A percentile compares a stretch with the other conserved stretches of the same genome.
Conservation (phyloP, 2,113 vertebrate species). For the Eulacestoma nigropectus region DNA sequence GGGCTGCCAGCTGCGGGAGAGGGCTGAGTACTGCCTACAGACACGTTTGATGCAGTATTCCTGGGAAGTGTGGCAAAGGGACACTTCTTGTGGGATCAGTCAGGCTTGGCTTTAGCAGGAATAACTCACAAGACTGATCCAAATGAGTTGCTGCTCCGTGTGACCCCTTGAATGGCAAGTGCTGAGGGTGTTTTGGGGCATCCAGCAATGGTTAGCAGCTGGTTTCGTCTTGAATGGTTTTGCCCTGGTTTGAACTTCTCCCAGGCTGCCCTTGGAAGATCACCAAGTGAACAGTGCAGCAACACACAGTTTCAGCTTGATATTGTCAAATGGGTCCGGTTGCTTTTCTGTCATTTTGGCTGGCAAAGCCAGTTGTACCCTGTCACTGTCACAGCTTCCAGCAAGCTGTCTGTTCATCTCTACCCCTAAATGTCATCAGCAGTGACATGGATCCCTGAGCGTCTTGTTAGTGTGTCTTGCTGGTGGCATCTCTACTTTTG, state of each 20-base stretch:
- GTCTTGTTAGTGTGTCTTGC: slow-evolving; percentile 29
- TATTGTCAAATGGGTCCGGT: background rate
- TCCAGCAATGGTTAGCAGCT: background rate
- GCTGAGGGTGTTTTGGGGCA: background rate
- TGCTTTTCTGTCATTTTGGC: background rate
- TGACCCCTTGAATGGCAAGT: background rate
- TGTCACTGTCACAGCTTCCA: background rate
- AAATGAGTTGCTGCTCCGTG: background rate
- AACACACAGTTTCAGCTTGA: background rate
- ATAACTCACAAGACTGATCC: background rate
- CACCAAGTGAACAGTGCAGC: background rate
- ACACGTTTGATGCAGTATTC: background rate
- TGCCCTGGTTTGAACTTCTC: background rate
- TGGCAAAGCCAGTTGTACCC: background rate
- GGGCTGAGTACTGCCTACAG: background rate
- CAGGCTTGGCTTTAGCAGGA: background rate
- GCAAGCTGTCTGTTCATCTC: background rate
- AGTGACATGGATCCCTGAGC: slow-evolving; percentile 34
- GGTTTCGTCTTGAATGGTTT: background rate
- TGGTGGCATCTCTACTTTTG: background rate
- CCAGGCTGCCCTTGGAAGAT: background rate
- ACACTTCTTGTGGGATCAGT: background rate
- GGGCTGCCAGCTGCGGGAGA: background rate
- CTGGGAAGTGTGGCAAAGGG: background rate
- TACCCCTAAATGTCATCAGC: background rate